Percentiles rank a stretch among this genome's conserved stretches.
Conservation (phyloP, 2,113 vertebrate genomes). For the Cyprinodon brontotheroides region DNA sequence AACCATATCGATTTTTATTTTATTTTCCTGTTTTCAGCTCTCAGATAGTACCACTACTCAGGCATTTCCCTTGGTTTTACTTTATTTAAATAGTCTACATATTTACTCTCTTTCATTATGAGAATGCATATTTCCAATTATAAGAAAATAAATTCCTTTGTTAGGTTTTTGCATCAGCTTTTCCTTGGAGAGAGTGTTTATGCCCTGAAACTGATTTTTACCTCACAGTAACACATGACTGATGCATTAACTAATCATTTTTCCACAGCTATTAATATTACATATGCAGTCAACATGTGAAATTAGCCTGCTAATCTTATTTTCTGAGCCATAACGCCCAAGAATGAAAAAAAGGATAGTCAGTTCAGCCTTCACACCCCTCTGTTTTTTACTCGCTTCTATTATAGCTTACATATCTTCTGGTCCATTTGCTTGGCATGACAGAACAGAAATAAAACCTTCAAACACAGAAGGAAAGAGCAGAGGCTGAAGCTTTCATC, state of each 20-base stretch:
- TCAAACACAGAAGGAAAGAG: slow-evolving; percentile 47
- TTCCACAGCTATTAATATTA: slow-evolving; percentile 1
- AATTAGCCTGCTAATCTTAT: slow-evolving; percentile 1
- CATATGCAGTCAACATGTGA: slow-evolving; percentile 11
- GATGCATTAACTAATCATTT: not conserved
- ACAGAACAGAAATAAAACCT: slow-evolving; percentile 62
- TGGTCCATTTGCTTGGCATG: slow-evolving; percentile 59
- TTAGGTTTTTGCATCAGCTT: not conserved
- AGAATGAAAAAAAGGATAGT: slow-evolving; percentile 13
- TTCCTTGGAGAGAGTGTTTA: not conserved
- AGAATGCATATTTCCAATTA: slow-evolving; percentile 45
- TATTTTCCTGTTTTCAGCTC: slow-evolving; percentile 11
- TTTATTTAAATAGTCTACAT: slow-evolving; percentile 25
- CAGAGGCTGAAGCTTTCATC: slow-evolving; percentile 71
- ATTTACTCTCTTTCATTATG: slow-evolving; percentile 20
- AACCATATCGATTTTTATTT: slow-evolving; percentile 5
- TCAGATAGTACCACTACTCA: slow-evolving; percentile 9
- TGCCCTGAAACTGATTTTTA: slow-evolving; percentile 21
- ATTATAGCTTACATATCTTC: slow-evolving; percentile 39
- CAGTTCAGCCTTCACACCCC: slow-evolving; percentile 1
- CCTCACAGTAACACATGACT: not conserved
- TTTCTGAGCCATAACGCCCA: slow-evolving; percentile 12
- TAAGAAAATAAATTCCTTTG: slow-evolving; percentile 1
- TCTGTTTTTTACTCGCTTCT: slow-evolving; percentile 33
- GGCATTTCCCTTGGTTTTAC: slow-evolving; percentile 8